Evolutionary conservation across 2,113 vertebrate species (phyloP).

Genomic region (Ahaetulla prasina): DNA sequence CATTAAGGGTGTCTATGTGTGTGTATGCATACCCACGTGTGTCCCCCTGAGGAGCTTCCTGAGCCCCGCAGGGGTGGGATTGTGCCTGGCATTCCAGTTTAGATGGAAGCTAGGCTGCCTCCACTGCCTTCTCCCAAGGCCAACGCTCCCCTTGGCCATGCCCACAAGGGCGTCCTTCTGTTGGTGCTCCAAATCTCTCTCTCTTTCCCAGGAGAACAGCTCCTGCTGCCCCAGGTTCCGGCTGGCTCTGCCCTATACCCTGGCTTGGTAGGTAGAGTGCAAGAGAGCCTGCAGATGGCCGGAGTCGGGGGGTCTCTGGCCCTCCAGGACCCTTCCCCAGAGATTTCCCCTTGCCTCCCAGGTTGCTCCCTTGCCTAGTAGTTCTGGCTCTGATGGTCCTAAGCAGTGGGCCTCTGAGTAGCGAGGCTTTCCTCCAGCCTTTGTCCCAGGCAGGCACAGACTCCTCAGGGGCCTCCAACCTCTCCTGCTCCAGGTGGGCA

Average conservation of each 20-base stretch:
- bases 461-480: slow-evolving; percentile 12
- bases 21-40: fast-evolving
- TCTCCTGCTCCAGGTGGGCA: slow-evolving; percentile 55
- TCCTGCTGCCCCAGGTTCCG: not conserved
- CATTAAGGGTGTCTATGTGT: not conserved
- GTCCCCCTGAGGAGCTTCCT: not conserved
- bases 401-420: fast-evolving
- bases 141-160: not conserved
- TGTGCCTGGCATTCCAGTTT: not conserved
- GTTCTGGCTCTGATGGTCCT: slow-evolving; percentile 27
- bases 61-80: not conserved
- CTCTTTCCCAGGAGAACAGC: not conserved
- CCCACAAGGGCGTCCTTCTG: not conserved
- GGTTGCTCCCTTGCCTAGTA: slow-evolving; percentile 21
- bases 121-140: not conserved
- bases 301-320: not conserved
- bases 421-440: not conserved
- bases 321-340: not conserved
- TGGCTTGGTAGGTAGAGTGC: not conserved
- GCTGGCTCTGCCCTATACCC: not conserved
- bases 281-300: not conserved
- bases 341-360: not conserved
- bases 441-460: not conserved
- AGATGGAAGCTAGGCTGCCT: not conserved
- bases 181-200: not conserved